These are phyloP conservation scores for Sciurus carolinensis DNA, from an alignment of 2,797 vertebrate genomes.

Conservation along the genomic window DNA sequence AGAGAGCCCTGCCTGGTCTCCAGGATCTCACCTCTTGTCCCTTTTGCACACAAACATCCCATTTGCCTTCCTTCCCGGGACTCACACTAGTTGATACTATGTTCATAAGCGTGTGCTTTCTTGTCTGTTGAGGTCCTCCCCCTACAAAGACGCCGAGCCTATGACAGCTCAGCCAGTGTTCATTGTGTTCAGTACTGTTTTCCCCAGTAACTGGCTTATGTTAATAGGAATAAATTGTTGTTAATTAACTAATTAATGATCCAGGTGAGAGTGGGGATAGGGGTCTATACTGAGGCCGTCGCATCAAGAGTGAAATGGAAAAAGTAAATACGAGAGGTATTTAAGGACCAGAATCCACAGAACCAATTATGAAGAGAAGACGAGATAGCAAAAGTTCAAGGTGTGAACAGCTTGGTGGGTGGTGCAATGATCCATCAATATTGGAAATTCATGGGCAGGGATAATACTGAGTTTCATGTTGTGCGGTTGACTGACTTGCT, in stretches of 20 bases:
- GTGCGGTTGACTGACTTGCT: neutral
- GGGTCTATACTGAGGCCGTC: neutral
- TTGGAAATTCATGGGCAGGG: neutral
- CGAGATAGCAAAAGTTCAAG: neutral
- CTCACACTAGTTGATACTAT: too few species aligned
- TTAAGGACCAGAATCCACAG: conserved; percentile 57
- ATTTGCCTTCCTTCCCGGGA: too few species aligned
- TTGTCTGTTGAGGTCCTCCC: too few species aligned
- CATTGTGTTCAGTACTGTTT: conserved; percentile 7
- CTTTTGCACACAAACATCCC: too few species aligned
- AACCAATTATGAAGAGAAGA: neutral
- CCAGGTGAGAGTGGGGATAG: conserved; percentile 40
- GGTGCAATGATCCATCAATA: conserved; percentile 5
- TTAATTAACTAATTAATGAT: conserved; percentile 71
- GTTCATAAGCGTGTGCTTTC: too few species aligned
- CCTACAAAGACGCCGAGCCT: too few species aligned
- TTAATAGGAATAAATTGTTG: conserved; percentile 68
- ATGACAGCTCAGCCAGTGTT: neutral
- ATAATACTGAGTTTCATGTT: neutral
- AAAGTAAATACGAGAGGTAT: conserved; percentile 13
- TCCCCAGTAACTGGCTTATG: conserved; percentile 19
- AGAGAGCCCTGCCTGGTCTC: neutral
- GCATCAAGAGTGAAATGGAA: neutral
- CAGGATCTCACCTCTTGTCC: too few species aligned
- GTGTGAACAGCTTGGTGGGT: neutral